phyloP scores from a whole-genome alignment of 2,888 invertebrate species.

The Eristalis tenax region DNA sequence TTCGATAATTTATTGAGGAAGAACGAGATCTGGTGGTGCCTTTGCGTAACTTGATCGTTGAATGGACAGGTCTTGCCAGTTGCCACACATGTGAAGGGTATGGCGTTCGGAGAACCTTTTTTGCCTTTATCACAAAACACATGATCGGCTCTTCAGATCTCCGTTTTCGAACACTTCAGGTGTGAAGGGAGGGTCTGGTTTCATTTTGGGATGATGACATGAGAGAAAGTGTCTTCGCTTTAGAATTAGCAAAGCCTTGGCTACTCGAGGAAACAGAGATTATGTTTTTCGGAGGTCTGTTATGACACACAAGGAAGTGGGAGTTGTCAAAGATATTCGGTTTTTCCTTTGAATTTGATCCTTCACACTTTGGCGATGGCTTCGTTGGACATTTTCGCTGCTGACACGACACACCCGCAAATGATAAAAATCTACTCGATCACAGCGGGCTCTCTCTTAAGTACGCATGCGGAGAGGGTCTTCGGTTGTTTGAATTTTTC shows the following conservation, averaged over 20 bases:
- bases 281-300: not conserved
- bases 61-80: not conserved
- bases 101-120: slow-evolving; percentile 4
- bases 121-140: not conserved
- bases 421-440: not conserved
- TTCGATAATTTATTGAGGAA: slow-evolving; percentile 24
- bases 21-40: not conserved
- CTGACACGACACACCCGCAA: not conserved
- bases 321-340: not conserved
- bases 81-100: not conserved
- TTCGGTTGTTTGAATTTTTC: not conserved
- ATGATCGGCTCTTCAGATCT: not conserved
- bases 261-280: not conserved
- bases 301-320: not conserved
- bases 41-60: not conserved
- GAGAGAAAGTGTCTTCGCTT: not conserved
- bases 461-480: not conserved
- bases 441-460: too few relatives aligned
- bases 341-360: not conserved
- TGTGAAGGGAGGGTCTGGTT: slow-evolving; percentile 7
- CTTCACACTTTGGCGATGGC: slow-evolving; percentile 5
- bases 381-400: not conserved
- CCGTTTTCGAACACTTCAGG: slow-evolving; percentile 16
- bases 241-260: not conserved
- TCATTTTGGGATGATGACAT: not conserved